Evolutionary conservation across 2,888 invertebrate genomes (phyloP).

Genomic region (Spialia ferax): DNA sequence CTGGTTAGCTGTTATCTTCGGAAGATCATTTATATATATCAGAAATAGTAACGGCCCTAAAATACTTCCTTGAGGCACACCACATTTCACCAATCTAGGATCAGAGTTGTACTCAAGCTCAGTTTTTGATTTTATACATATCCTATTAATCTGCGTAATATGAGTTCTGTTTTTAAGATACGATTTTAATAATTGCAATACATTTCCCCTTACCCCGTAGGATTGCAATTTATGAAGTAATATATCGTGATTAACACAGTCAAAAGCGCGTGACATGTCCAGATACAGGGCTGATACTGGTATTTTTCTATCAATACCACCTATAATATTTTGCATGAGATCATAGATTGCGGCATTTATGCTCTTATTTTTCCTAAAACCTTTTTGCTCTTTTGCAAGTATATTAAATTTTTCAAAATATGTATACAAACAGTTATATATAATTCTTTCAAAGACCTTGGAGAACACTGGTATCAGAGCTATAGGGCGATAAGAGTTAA

Average conservation of each 20-base stretch:
- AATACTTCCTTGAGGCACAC: not conserved
- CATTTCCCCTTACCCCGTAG: not conserved
- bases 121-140: not conserved
- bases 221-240: not conserved
- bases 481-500: not conserved
- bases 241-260: not conserved
- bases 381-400: not conserved
- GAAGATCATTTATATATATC: not conserved
- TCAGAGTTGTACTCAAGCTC: not conserved
- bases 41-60: not conserved
- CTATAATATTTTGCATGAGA: not conserved
- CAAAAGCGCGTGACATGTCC: not conserved
- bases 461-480: not conserved
- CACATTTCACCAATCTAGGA: not conserved
- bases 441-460: not conserved
- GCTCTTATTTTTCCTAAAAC: not conserved
- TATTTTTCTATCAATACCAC: not conserved
- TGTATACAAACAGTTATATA: not conserved
- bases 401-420: conserved; percentile 1
- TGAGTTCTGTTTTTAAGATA: not conserved
- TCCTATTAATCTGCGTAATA: not conserved
- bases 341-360: not conserved
- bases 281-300: not conserved
- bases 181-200: not conserved
- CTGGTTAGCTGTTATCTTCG: not conserved